Evolutionary conservation across 2,888 invertebrate genomes (phyloP), one percentile per base, ranked within the genome.

Genomic region (Sminthurides aquaticus): DNA sequence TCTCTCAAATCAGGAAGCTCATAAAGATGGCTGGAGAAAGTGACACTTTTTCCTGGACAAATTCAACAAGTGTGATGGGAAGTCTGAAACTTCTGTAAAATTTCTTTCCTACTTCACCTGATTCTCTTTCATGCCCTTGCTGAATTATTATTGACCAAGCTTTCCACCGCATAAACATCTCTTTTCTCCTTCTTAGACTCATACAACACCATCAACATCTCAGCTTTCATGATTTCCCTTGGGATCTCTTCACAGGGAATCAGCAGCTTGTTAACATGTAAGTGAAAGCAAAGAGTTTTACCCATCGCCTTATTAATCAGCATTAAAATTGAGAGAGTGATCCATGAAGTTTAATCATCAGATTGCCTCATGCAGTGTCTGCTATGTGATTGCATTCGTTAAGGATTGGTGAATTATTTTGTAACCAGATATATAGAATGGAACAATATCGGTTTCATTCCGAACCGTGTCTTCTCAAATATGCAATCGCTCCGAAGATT

Each of bases 401-500:
- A n/a, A n/a, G n/a, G n/a, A n/a, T n/a, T n/a, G n/a, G 18, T 43
- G 43, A 43, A 43, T 43, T 43, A 8, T 43, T 43, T 11, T 43
- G 43, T 43, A 43, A 43, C 18, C 71, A 78, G 78, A 48, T 75
- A 76, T 65, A 62, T 78, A 20, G 74, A 71, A 63, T 71, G 70
- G 8, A 77, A 77, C 63, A 52, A 65, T 26, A 64, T 77, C 11
- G 27, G 49, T 29, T 27, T 55, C 24, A 29, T 78, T 20, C 75
- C 76, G 11, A 56, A 59, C 5, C 80, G 79, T 25, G 76, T 80
- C 24, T 79, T 84, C 49, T 69, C 71, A 43, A 81, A 80, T 27
- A 75, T 84, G 49, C 62, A 66, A 0, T 77, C 78, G 1, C 75
- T 85, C 28, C 76, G 78, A 57, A 82, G 81, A 78, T 75, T 85